Conservation (phyloP, 2,888 invertebrate genomes). For the Prenolepis imparis region DNA sequence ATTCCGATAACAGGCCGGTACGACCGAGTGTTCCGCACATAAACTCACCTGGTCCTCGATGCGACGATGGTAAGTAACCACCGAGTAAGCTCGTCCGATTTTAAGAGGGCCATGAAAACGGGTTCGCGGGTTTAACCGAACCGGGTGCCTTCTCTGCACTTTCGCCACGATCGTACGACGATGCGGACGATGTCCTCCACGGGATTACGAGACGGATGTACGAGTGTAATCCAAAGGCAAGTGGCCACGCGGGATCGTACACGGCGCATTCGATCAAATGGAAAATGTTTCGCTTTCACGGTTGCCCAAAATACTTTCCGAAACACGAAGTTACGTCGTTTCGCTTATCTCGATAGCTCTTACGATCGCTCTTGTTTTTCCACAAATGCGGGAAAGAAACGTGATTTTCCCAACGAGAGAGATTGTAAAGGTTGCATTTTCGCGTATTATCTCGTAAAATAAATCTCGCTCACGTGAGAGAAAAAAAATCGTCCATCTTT, state of each 20-base stretch:
- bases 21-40: constrained; percentile 59
- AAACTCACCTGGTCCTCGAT: constrained; percentile 53
- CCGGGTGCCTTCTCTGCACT: not conserved
- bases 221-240: constrained; percentile 30
- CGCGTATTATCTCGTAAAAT: not conserved
- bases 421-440: constrained; percentile 6
- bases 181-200: not conserved
- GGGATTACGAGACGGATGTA: constrained; percentile 23
- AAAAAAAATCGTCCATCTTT: not conserved
- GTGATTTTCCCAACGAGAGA: constrained; percentile 36
- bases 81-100: constrained; percentile 63
- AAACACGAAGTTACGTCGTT: constrained; percentile 40
- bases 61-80: constrained; percentile 51
- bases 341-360: constrained; percentile 38
- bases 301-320: constrained; percentile 12
- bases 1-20: constrained; percentile 55
- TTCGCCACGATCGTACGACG: constrained; percentile 10
- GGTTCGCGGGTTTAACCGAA: constrained; percentile 51
- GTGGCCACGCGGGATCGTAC: constrained; percentile 21
- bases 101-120: constrained; percentile 68
- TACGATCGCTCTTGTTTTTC: not conserved
- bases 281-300: constrained; percentile 20
- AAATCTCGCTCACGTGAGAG: not conserved
- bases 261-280: constrained; percentile 29
- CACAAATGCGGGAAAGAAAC: constrained; percentile 16